phyloP scores from a whole-genome alignment of 2,888 invertebrate genomes.

The Camponotus fellah region DNA sequence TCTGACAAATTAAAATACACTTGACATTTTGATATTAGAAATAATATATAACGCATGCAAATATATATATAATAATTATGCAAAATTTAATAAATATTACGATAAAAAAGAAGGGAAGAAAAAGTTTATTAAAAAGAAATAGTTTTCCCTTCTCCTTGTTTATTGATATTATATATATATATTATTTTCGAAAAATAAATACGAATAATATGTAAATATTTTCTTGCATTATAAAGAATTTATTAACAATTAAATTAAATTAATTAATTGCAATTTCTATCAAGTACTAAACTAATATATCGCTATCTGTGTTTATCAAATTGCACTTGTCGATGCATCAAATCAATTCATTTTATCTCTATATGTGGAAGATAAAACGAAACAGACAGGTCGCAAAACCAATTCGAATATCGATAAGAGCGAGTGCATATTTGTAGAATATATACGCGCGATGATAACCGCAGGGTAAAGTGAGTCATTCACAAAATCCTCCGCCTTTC shows the following conservation, averaged over 20 bases:
- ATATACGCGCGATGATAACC: conserved; percentile 33
- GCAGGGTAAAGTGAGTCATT: conserved; percentile 47
- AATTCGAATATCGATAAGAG: conserved; percentile 30
- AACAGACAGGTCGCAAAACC: background rate
- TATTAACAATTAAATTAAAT: background rate
- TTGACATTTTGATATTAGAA: background rate
- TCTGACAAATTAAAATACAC: background rate
- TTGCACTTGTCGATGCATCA: background rate
- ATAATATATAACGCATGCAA: no score
- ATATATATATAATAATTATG: background rate
- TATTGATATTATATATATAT: no score
- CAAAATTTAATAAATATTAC: background rate
- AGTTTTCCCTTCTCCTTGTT: no score
- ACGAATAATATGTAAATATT: background rate
- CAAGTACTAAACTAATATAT: conserved; percentile 5
- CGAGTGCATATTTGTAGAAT: background rate
- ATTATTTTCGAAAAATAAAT: background rate
- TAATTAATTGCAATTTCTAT: background rate
- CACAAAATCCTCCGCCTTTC: conserved; percentile 33
- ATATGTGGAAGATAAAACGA: conserved; percentile 17
- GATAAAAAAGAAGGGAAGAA: background rate
- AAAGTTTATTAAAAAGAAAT: no score
- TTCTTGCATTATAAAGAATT: background rate
- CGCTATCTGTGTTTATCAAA: conserved; percentile 10
- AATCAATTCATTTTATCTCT: conserved; percentile 22